A percentile compares a stretch with the other conserved stretches of the same genome.
These are phyloP conservation scores for Philopotamus ludificatus DNA, from an alignment of 1,140 invertebrate genomes.

Conservation along the genomic window DNA sequence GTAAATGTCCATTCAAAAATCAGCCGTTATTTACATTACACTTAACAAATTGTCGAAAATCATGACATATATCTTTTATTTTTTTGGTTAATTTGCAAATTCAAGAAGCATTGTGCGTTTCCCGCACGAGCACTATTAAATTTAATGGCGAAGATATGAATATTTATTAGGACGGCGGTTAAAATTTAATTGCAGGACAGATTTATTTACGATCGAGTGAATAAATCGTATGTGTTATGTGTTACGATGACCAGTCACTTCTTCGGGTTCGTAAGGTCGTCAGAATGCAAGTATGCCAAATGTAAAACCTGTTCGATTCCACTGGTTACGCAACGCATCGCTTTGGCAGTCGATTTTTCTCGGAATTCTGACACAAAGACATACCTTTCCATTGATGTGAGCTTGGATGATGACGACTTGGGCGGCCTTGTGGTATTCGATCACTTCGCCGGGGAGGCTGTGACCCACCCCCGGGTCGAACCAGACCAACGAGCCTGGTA, in stretches of 20 bases:
- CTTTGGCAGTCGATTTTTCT: background rate
- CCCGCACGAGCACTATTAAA: too few species aligned
- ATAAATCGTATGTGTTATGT: too few species aligned
- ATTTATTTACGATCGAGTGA: too few species aligned
- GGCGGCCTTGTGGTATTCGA: slow-evolving; percentile 83
- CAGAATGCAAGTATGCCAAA: slow-evolving; percentile 19
- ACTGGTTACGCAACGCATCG: slow-evolving; percentile 9
- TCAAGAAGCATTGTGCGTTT: too few species aligned
- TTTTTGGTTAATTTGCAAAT: too few species aligned
- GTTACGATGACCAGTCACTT: background rate
- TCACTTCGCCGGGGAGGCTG: slow-evolving; percentile 83
- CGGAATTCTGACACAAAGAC: background rate
- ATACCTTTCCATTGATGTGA: slow-evolving; percentile 82
- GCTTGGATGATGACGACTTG: slow-evolving; percentile 87
- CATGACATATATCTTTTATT: too few species aligned
- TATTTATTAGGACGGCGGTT: too few species aligned
- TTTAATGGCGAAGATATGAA: too few species aligned
- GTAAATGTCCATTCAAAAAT: too few species aligned
- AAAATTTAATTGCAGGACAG: too few species aligned
- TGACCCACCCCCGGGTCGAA: slow-evolving; percentile 88
- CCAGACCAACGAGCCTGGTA: slow-evolving; percentile 83
- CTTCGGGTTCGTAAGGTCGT: slow-evolving; percentile 28
- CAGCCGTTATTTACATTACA: too few species aligned
- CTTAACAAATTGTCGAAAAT: too few species aligned
- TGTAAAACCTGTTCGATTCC: slow-evolving; percentile 19